Conservation (phyloP, 2,888 invertebrate genomes). For the Macrosiphum euphorbiae region DNA sequence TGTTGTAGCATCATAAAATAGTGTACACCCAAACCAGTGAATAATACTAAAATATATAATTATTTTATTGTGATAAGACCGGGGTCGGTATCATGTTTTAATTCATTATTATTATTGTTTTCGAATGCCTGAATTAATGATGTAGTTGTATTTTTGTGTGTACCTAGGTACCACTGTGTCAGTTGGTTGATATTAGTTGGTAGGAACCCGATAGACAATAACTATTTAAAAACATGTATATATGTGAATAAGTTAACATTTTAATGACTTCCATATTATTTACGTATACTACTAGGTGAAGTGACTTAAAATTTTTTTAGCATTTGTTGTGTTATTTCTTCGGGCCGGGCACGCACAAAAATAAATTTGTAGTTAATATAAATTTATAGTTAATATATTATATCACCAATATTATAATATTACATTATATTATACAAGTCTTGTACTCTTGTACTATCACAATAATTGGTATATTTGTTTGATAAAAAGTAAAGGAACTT, state of each 20-base stretch:
- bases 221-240: neutral
- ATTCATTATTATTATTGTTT: neutral
- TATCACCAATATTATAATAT: neutral
- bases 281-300: neutral
- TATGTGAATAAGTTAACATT: neutral
- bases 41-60: neutral
- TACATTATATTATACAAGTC: neutral
- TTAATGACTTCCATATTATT: neutral
- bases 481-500: neutral
- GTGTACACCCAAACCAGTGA: neutral
- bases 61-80: neutral
- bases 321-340: neutral
- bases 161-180: neutral
- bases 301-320: neutral
- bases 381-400: too few species aligned
- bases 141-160: neutral
- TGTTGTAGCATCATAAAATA: neutral
- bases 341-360: too few species aligned
- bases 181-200: neutral
- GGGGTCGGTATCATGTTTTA: neutral
- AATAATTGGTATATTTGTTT: neutral
- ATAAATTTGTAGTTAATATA: neutral
- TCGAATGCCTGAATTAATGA: neutral
- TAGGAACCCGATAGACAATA: too few species aligned
- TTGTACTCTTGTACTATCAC: neutral